Base-by-base conservation (phyloP, 2,888 invertebrate genomes). In the Lasioglossum zephyrum region DNA sequence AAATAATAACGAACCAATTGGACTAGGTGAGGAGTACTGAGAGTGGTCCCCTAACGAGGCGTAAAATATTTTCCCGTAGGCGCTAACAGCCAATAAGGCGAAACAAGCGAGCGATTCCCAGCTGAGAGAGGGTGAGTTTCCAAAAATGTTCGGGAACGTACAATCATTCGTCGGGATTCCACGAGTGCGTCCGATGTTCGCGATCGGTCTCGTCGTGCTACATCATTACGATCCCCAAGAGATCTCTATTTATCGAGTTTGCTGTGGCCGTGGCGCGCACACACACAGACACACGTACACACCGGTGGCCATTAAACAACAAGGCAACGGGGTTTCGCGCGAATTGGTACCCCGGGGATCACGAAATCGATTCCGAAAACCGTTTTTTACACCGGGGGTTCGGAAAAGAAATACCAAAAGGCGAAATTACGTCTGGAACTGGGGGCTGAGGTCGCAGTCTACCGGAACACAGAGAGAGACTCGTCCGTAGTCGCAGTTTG, bases 401-500 rank as follows among this genome's bases (percentile, higher is more conserved):
- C 53, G 70, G 44, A 70, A 69, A 76, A 70, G 77, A 78, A 78
- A 77, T 72, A 66, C 72, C 81, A 85, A 76, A 82, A 87, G 81
- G 80, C 47, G 77, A 87, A 86, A 84, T 87, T 90, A 82, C 81
- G 84, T 78, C 80, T 84, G 77, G 90, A 78, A 82, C 87, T 57
- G 81, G 82, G 80, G 83, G 47, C 77, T 77, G 82, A 85, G 79
- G 82, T 80, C 82, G 77, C 80, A 76, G 88, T 88, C 84, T 81
- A 84, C 79, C 87, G 90, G 89, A 83, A 85, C 87, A 90, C 57
- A 57, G 57, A 57, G 83, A 82, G 90, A 49, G 73, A 86, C 85
- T 86, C 88, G 86, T 87, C 82, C 85, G 85, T 89, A 91, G 90
- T 89, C 89, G 87, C 84, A 86, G 91, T 93, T 93, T 92, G 92